Evolutionary conservation across 2,888 invertebrate genomes (phyloP), one percentile per base, ranked within the genome.

Genomic region (Chaetoderma sp.): DNA sequence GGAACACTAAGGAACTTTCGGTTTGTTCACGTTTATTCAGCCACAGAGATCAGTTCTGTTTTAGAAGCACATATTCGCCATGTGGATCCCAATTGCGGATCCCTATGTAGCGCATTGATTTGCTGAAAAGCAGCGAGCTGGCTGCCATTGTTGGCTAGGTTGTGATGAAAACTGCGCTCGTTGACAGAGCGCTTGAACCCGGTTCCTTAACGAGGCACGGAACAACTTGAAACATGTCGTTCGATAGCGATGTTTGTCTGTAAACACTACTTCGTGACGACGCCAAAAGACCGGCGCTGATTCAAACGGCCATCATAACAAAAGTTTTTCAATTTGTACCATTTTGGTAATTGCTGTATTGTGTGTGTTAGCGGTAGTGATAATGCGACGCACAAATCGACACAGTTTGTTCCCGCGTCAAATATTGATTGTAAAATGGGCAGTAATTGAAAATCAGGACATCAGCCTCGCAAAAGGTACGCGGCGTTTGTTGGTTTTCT

Each of bases 381-480:
- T 52, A 52, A 32, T 52, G 52, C 32, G n/a, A 28, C 52, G 52
- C 28, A 28, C 28, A 52, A 52, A 32, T 52, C 32, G 32, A 52
- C 52, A 52, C 52, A 52, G 52, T 52, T 52, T 52, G 52, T 52
- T 33, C 13, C 30, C 23, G 52, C 28, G 28, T 33, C 52, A 52
- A 52, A 52, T 52, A 52, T 52, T 52, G 52, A 52, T 52, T 52
- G 52, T 52, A 52, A n/a, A 52, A 52, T 52, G 52, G 52, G 28
- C 32, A 18, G 32, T 52, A 52, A 52, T 52, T 52, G 52, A 52
- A 52, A 52, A 52, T 52, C 52, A 32, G 28, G 52, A 33, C 52
- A 52, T 52, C 32, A n/a, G n/a, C 32, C 52, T 28, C 32, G 28
- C 28, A 52, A 52, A 52, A 52, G 52, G 52, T 52, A 52, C 28